Evolutionary conservation across 2,888 invertebrate genomes (phyloP), one percentile per base, ranked within the genome.

Genomic region (Argynnis bischoffii): DNA sequence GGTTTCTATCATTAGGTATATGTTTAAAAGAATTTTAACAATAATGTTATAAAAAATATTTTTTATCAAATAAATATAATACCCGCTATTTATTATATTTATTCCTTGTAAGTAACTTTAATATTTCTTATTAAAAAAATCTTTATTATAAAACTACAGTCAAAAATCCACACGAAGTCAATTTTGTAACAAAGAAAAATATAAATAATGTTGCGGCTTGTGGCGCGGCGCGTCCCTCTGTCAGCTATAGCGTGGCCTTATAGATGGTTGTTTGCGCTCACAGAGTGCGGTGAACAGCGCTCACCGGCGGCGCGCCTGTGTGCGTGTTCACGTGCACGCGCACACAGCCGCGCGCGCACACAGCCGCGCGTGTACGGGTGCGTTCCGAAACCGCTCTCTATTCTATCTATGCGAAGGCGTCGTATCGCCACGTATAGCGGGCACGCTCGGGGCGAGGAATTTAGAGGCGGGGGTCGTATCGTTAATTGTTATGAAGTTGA

Each of bases 201-300:
- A 21, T 48, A 35, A 59, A 64, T 41, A 72, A 71, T 54, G 41
- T 59, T 53, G 61, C 89, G 88, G 90, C 90, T 76, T 84, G 82
- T 77, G 81, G 82, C 92, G 87, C 81, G 86, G 82, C 80, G 73
- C 88, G 84, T 79, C 90, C 92, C 89, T 88, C 86, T 83, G 92
- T 90, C 91, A 86, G 90, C 92, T 92, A 92, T 92, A 92, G 92
- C 92, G 92, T 92, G 92, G 92, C 92, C 92, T 92, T 92, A 92
- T 92, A 92, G 92, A 92, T 92, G 92, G 92, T 92, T 92, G 92
- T 92, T 92, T 92, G 92, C 92, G 92, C 92, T 92, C 92, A 92
- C 92, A 92, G 92, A 92, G 92, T 92, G 92, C 92, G 92, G 92
- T 92, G 92, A 92, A 92, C 92, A 92, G 92, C 92, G 92, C 92